Base-by-base conservation (phyloP, 1,140 invertebrate genomes). In the Cyclargus thomasi region DNA sequence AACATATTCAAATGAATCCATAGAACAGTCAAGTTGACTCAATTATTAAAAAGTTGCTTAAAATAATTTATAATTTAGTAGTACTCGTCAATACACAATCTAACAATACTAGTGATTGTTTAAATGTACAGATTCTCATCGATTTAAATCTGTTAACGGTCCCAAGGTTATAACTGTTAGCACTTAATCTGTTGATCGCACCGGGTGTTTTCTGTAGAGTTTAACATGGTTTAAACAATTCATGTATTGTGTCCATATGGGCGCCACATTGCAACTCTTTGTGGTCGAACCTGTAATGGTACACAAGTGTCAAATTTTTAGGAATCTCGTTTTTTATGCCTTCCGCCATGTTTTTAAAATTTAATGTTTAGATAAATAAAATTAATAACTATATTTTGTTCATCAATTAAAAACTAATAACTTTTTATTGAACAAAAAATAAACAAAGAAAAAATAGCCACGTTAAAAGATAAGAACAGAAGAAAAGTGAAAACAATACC, bases 251-350 rank as follows among this genome's bases (percentile, higher is more conserved):
- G 64, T 73, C 76, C 83, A 86, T 81, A 80, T 86, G 83, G 73
- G 76, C 55, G 73, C 81, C 83, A 86, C 76, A 84, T 86, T 86
- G 81, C 77, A 81, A 68, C 69, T 69, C 69, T 59, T 64, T 70
- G 72, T 69, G 68, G 74, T 70, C 75, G 76, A 57, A 70, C 68
- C 62, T 59, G 55, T 59, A n/a, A 55, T 55, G 18, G 17, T 21
- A 59, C 53, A 55, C 53, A 55, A 55, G 29, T 29, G 29, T 29
- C 29, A 8, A 11, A 47, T 47, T 20, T 11, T 18, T 59, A 17
- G 39, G 14, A 14, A 47, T 47, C 39, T 47, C 39, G 1, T 14
- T 47, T 47, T 47, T 47, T 47, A 47, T 47, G 39, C 14, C 39
- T 8, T 47, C 39, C 11, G 10, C 39, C 10, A 47, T 47, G 14